Evolutionary conservation across 1,140 invertebrate species (phyloP).

Genomic region (Drosophila setifemur): DNA sequence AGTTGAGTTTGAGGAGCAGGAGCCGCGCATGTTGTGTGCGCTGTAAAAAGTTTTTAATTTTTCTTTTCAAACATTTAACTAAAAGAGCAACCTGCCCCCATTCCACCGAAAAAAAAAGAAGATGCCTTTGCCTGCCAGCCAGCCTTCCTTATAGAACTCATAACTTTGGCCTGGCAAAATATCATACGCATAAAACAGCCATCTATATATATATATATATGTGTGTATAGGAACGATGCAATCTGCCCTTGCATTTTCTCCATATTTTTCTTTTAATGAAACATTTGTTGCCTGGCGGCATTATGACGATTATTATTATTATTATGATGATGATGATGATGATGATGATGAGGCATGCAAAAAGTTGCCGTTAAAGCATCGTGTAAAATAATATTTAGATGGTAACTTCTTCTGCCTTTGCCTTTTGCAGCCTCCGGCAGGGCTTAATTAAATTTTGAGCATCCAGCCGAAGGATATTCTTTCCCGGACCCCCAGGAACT

Average conservation of each 20-base stretch:
- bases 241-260: not conserved
- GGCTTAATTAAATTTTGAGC: constrained; percentile 75
- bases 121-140: constrained; percentile 29
- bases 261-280: constrained; percentile 71
- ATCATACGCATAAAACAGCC: constrained; percentile 76
- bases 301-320: constrained; percentile 79
- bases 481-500: too few relatives aligned
- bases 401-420: constrained; percentile 30
- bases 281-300: constrained; percentile 72
- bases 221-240: too few relatives aligned
- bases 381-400: constrained; percentile 79
- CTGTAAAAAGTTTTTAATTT: constrained; percentile 80
- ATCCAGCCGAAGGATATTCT: too few relatives aligned
- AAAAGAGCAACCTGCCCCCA: constrained; percentile 54
- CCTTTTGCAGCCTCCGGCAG: constrained; percentile 20
- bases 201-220: too few relatives aligned
- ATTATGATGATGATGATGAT: constrained; percentile 75
- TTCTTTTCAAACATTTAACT: constrained; percentile 80
- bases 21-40: constrained; percentile 56
- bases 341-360: constrained; percentile 72
- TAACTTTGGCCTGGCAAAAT: constrained; percentile 75
- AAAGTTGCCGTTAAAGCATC: constrained; percentile 76
- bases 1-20: too few relatives aligned
- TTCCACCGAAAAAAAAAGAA: not conserved
- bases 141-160: constrained; percentile 29